Evolutionary conservation across 2,113 vertebrate genomes (phyloP).

Genomic region (Trinectes maculatus): DNA sequence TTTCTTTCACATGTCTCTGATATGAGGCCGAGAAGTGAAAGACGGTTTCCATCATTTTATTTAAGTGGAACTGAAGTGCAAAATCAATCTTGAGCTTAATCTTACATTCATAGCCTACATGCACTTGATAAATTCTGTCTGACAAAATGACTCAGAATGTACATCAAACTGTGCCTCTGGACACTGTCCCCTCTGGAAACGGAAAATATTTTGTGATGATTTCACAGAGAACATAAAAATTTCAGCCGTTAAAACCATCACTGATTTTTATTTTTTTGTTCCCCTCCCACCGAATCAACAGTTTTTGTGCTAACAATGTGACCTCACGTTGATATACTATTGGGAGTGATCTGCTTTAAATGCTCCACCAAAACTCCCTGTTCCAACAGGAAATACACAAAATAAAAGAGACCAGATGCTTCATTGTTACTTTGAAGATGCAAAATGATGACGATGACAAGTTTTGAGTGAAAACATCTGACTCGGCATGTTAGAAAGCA

Average conservation of each 20-base stretch:
- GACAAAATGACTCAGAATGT: background rate
- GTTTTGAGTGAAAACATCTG: background rate
- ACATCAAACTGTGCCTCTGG: background rate
- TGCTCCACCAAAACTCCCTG: background rate
- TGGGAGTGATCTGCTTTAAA: background rate
- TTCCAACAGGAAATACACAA: constrained; percentile 13
- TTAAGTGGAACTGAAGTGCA: constrained; percentile 4
- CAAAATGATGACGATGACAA: background rate
- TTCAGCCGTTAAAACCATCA: constrained; percentile 1
- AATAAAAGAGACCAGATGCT: background rate
- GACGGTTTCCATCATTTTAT: background rate
- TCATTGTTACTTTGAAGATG: background rate
- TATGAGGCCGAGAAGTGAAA: constrained; percentile 6
- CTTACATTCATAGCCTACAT: fast-evolving
- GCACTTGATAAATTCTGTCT: background rate
- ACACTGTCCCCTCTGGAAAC: background rate
- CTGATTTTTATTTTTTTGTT: background rate
- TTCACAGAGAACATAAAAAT: constrained; percentile 1
- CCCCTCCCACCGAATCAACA: background rate
- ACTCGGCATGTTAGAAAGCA: too few species aligned
- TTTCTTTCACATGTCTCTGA: constrained; percentile 30
- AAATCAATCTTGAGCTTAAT: constrained; percentile 29
- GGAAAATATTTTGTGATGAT: background rate
- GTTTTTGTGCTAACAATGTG: background rate
- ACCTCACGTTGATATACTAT: background rate